Conservation (phyloP, 2,888 invertebrate genomes). For the Drosophila demipolita region DNA sequence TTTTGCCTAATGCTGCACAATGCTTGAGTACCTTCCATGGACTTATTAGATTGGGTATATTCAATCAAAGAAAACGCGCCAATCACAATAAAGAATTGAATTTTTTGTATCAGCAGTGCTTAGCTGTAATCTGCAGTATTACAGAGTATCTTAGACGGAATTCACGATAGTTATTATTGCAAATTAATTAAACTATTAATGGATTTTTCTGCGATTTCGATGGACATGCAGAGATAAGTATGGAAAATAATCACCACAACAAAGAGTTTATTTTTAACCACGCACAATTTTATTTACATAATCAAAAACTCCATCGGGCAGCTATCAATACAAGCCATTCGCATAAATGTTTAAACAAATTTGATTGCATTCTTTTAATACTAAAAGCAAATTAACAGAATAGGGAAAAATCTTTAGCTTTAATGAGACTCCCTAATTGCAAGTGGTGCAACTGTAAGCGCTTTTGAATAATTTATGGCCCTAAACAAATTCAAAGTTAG, state of each 20-base stretch:
- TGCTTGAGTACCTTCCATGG: constrained; percentile 17
- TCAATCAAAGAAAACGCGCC: not conserved
- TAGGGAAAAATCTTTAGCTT: constrained; percentile 1
- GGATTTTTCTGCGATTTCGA: constrained; percentile 40
- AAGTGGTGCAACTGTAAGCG: constrained; percentile 28
- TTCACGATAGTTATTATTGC: constrained; percentile 21
- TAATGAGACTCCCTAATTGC: constrained; percentile 48
- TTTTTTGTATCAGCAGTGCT: not conserved
- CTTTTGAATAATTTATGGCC: constrained; percentile 45
- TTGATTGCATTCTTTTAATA: not conserved
- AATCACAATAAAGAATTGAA: not conserved
- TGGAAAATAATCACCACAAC: constrained; percentile 27
- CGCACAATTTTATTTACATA: not conserved
- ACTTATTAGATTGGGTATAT: not conserved
- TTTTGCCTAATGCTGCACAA: constrained; percentile 40
- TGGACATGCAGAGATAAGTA: constrained; percentile 36
- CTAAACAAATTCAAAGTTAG: constrained; percentile 55
- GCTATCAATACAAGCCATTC: not conserved
- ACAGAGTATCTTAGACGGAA: constrained; percentile 12
- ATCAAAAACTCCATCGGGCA: not conserved
- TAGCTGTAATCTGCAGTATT: not conserved
- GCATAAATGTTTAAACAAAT: not conserved
- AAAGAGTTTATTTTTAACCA: constrained; percentile 9
- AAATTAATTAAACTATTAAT: constrained; percentile 18
- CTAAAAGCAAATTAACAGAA: not conserved